Percentiles rank a stretch among this genome's conserved stretches.
These are phyloP conservation scores for Microcebus lehilahytsara DNA, from an alignment of 2,113 vertebrate species.

Conservation along the genomic window DNA sequence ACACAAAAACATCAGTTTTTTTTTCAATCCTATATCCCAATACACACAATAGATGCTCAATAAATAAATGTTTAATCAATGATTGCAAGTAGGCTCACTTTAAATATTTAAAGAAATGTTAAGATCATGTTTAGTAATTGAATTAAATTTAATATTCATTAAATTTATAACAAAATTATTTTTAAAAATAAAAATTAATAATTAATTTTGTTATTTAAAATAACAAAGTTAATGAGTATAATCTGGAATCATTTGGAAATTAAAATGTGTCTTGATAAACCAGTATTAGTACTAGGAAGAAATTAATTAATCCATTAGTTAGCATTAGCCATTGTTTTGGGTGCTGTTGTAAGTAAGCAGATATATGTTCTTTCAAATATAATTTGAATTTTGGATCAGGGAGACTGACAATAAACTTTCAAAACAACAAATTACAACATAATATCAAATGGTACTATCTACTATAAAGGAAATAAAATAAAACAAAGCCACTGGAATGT, in stretches of 20 bases:
- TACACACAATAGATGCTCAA: background rate
- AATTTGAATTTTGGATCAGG: background rate
- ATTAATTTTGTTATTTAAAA: background rate
- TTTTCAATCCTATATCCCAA: background rate
- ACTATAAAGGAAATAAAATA: background rate
- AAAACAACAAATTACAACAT: background rate
- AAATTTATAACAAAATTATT: background rate
- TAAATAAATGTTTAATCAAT: background rate
- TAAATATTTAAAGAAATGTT: background rate
- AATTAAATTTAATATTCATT: background rate
- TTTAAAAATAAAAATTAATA: background rate
- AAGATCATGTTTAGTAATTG: background rate
- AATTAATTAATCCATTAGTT: background rate
- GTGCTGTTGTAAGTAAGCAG: background rate
- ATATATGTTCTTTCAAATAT: background rate
- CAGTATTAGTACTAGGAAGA: background rate
- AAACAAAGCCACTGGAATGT: background rate
- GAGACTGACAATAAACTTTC: background rate
- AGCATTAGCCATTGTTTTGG: background rate
- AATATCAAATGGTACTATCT: background rate
- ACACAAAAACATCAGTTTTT: background rate
- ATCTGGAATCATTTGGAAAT: background rate
- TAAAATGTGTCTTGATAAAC: background rate
- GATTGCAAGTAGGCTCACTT: background rate
- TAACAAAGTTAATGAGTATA: background rate